Evolutionary conservation across 2,113 vertebrate genomes (phyloP).

Genomic region (Enhydra lutris): DNA sequence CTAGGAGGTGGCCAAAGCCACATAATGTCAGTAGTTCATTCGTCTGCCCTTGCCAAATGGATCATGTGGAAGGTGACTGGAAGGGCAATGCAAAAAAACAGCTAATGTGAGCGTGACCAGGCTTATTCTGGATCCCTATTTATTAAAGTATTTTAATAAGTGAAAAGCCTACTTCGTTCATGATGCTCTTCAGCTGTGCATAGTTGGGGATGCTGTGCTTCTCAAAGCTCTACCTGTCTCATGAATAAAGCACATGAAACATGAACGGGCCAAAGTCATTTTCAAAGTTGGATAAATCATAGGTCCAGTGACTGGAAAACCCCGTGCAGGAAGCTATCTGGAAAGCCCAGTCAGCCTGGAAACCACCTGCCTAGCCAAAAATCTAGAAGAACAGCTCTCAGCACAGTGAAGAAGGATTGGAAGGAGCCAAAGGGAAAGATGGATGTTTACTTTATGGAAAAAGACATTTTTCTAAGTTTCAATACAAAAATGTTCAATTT

Average conservation of each 20-base stretch:
- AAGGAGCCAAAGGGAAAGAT: not conserved
- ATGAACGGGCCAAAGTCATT: not conserved
- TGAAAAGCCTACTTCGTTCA: not conserved
- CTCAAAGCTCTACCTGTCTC: not conserved
- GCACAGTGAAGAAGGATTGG: slow-evolving; percentile 55
- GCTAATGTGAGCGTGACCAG: slow-evolving; percentile 95
- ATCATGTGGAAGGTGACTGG: slow-evolving; percentile 87
- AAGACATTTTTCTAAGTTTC: not conserved
- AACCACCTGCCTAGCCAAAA: slow-evolving; percentile 81
- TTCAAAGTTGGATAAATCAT: not conserved
- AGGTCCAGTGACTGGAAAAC: slow-evolving; percentile 68
- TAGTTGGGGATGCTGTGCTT: not conserved
- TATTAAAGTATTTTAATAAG: not conserved
- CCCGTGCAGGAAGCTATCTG: slow-evolving; percentile 88
- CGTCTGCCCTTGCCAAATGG: not conserved
- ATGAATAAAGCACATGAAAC: not conserved
- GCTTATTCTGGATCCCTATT: slow-evolving; percentile 91
- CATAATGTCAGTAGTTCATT: slow-evolving; percentile 43
- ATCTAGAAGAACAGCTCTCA: slow-evolving; percentile 86
- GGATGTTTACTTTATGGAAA: not conserved
- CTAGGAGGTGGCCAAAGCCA: not conserved
- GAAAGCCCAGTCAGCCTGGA: slow-evolving; percentile 84
- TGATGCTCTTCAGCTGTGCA: not conserved
- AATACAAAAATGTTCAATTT: not conserved
- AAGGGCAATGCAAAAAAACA: slow-evolving; percentile 92